Evolutionary conservation across 2,113 vertebrate genomes (phyloP), one percentile per base, ranked within the genome.

Genomic region (Cyphomyrus plagiostoma): DNA sequence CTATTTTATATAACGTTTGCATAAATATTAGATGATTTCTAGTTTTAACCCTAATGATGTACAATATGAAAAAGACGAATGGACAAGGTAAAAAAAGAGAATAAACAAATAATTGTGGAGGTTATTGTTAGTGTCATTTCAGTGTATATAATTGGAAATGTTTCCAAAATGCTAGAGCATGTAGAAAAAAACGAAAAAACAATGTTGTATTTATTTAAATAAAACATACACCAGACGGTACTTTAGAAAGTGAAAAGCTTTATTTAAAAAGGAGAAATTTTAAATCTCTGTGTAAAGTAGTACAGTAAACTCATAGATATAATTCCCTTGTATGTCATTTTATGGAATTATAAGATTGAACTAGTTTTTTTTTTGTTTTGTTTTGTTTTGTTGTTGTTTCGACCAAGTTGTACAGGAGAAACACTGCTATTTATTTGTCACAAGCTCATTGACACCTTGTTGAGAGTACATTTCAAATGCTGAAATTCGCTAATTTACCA

Each of bases 141-240:
- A 70, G 58, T 91, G 89, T 89, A 90, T 74, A 88, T 91, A 91
- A 58, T 46, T 86, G 90, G 84, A 89, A 90, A 52, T 52, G 30
- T 90, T 58, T 90, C 80, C 77, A 58, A 91, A 88, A 46, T 85
- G 30, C 80, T 92, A 88, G 90, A 94, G 94, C 94, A 93, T 94
- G 92, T 93, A 91, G 91, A 91, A 92, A 93, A 92, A 91, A 93
- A 90, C 90, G 91, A 92, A 92, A 91, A 92, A 91, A 93, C 91
- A 91, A 90, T 89, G 39, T 92, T 93, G 93, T 93, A 93, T 93
- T 93, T 93, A 93, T 93, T 93, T 89, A 84, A 45, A 77, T 53
- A 62, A 86, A 91, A 91, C 89, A 87, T 88, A 88, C 87, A 83
- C 90, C 90, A 52, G 70, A 89, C 62, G 66, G 89, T 92, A 86